A percentile compares a stretch with the other conserved stretches of the same genome.
Evolutionary conservation across 2,888 invertebrate genomes (phyloP).

Genomic region (Zygogramma bicolorata): DNA sequence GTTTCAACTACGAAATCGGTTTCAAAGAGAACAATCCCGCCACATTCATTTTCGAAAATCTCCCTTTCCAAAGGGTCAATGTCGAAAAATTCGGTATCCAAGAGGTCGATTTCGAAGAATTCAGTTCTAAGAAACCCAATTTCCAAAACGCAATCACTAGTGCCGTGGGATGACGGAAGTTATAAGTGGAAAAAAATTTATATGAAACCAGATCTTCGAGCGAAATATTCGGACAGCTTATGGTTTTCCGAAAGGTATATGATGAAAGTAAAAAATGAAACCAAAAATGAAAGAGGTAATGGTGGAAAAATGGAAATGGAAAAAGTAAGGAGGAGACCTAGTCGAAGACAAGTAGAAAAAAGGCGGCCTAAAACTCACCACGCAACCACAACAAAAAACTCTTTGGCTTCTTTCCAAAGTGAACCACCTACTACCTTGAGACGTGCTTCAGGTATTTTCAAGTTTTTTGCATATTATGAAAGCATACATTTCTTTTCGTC

Average conservation of each 20-base stretch:
- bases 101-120: neutral
- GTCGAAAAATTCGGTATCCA: neutral
- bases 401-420: neutral
- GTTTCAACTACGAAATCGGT: neutral
- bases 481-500: neutral
- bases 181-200: neutral
- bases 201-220: slow-evolving; percentile 23
- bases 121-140: neutral
- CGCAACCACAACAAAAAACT: slow-evolving; percentile 5
- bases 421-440: neutral
- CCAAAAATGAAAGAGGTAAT: slow-evolving; percentile 26
- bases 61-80: neutral
- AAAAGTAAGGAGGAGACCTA: neutral
- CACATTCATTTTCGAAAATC: neutral
- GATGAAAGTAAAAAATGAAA: slow-evolving; percentile 3
- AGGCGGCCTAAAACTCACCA: neutral
- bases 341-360: neutral
- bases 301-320: slow-evolving; percentile 19
- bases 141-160: neutral
- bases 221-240: slow-evolving; percentile 54
- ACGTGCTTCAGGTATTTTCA: neutral
- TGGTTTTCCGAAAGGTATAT: slow-evolving; percentile 52
- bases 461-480: neutral
- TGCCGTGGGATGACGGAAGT: neutral
- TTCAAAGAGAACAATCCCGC: neutral